A percentile compares a stretch with the other conserved stretches of the same genome.
Evolutionary conservation across 2,797 vertebrate species (phyloP).

Genomic region (Girardinus metallicus): DNA sequence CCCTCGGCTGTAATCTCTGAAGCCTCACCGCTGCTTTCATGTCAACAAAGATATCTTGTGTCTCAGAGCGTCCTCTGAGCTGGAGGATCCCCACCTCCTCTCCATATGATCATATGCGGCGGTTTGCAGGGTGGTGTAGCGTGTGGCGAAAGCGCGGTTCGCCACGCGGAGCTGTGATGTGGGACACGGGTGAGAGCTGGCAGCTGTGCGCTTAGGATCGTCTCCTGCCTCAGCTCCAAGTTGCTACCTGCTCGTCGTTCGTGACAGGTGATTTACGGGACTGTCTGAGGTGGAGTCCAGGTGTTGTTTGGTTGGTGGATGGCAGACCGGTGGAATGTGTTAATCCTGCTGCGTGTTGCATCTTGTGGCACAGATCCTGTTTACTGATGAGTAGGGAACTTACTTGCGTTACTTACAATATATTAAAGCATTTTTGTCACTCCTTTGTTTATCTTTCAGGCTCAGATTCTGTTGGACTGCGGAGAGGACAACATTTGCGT

Average conservation of each 20-base stretch:
- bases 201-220: slow-evolving; percentile 48
- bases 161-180: slow-evolving; percentile 73
- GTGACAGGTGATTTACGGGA: slow-evolving; percentile 53
- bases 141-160: slow-evolving; percentile 62
- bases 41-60: slow-evolving; percentile 48
- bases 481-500: slow-evolving; percentile 96
- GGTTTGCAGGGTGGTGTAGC: slow-evolving; percentile 68
- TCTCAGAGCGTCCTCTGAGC: slow-evolving; percentile 29
- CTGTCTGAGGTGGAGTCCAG: slow-evolving; percentile 43
- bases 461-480: slow-evolving; percentile 92
- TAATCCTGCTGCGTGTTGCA: slow-evolving; percentile 65
- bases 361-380: slow-evolving; percentile 56
- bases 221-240: slow-evolving; percentile 29
- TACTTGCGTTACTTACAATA: too few species aligned
- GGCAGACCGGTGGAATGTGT: slow-evolving; percentile 47
- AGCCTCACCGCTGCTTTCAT: slow-evolving; percentile 32
- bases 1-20: slow-evolving; percentile 45
- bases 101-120: slow-evolving; percentile 44
- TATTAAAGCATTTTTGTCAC: slow-evolving; percentile 20
- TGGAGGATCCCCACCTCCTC: slow-evolving; percentile 13
- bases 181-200: slow-evolving; percentile 57
- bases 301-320: slow-evolving; percentile 50
- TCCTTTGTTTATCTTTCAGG: slow-evolving; percentile 71
- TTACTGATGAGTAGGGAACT: slow-evolving; percentile 2
- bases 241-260: slow-evolving; percentile 40